Base-by-base conservation (phyloP, 2,888 invertebrate genomes). In the Piscicola geometra region DNA sequence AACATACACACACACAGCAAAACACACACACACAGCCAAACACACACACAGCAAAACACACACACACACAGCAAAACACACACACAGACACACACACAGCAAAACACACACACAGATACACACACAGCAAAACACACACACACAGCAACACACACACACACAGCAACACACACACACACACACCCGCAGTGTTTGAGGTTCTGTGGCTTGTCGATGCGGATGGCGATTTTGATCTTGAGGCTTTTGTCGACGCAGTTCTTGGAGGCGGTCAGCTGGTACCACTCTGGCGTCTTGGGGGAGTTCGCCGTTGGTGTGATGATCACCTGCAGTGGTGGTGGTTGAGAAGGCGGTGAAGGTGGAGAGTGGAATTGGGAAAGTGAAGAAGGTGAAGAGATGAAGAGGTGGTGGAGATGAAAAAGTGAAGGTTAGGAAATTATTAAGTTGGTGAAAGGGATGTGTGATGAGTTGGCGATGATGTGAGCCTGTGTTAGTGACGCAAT, bases 181-280 rank as follows among this genome's bases (percentile, higher is more conserved):
- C 86, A 92, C 90, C 96, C 96, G 86, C 98, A 98, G 86, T 99
- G 98, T 85, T 99, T 99, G 93, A 99, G 94, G 86, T 99, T 99
- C 79, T 96, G 89, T 18, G 99, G 99, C 85, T 97, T 98, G 85
- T 99, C 99, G 91, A 99, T 96, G 79, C 97, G 89, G 84, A 98
- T 95, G 25, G 95, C 95, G 79, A 99, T 94, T 87, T 96, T 97
- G 82, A 99, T 98, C 82, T 92, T 90, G 76, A 99, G 88, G 64
- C 75, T 73, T 87, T 96, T 95, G 87, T 97, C 95, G 0, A 93
- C 91, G 80, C 93, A 89, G 86, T 93, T 96, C 88, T 97, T 98
- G 15, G 94, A 91, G 70, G 81, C 81, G 33, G 90, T 91, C 96
- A 99, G 95, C 83, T 93, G 93, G 88, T 98, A 94, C 98, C 97